Evolutionary conservation across 2,113 vertebrate genomes (phyloP), one percentile per base, ranked within the genome.

Genomic region (Irena cyanogastra): DNA sequence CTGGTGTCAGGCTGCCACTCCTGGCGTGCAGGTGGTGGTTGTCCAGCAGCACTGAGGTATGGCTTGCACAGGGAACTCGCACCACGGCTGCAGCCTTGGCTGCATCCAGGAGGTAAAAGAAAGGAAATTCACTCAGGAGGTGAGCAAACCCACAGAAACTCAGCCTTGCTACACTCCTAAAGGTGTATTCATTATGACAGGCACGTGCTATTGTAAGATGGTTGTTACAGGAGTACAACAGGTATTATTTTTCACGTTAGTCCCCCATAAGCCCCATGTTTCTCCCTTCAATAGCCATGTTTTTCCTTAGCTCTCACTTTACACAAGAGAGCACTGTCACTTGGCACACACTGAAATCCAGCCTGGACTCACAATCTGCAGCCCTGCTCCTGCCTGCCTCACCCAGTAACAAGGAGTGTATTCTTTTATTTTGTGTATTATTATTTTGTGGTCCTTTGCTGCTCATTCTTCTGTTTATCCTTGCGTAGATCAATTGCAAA

Each of bases 81-180:
- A 0, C 41, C 6, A 7, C 11, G 45, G 41, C 33, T 80, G 68
- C 63, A 44, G 78, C 65, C 68, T 33, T 2, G 3, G 11, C 45
- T 30, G 11, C 24, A n/a, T 24, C 45, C 56, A 0, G 4, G 5
- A 10, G 27, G n/a, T 4, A 8, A 21, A 63, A 54, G 68, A 70
- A 20, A 69, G 59, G 31, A 53, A 66, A 57, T 56, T 42, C 21
- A 3, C 41, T 21, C 41, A 8, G 42, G 30, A 35, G 41, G 8
- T 7, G 24, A 57, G 70, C 2, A 54, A 59, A 69, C 5, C 31
- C 45, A 16, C 23, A 50, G 54, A 42, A 87, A 41, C 10, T 68
- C 53, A 15, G 2, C 1, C 2, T 17, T 31, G 16, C 10, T 2
- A 1, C 9, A 3, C 5, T 6, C 18, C 3, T 4, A 21, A 30